phyloP scores from a whole-genome alignment of 1,140 invertebrate genomes.

The Lordiphosa collinella region DNA sequence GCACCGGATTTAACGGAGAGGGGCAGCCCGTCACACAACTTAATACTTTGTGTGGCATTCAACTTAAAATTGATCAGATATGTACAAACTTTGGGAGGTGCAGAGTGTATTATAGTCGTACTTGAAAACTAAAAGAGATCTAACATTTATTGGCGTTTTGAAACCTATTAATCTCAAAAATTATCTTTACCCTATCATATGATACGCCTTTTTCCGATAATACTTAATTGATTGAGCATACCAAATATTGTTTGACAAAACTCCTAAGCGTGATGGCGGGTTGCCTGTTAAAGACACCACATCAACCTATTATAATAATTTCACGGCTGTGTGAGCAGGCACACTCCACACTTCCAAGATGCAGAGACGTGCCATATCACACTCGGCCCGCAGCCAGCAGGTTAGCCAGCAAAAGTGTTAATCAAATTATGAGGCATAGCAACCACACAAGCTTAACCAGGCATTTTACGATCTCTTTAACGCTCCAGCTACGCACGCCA shows the following conservation, averaged over 20 bases:
- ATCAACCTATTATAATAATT: constrained; percentile 63
- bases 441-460: constrained; percentile 48
- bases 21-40: no score
- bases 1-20: no score
- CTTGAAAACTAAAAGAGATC: no score
- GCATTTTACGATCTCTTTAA: constrained; percentile 72
- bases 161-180: no score
- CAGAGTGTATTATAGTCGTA: no score
- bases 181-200: no score
- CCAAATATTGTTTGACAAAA: constrained; percentile 44
- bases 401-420: constrained; percentile 55
- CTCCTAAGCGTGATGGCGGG: constrained; percentile 22
- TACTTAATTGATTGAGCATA: constrained; percentile 21
- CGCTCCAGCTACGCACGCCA: constrained; percentile 76
- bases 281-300: constrained; percentile 37
- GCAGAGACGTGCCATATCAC: constrained; percentile 25
- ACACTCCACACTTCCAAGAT: constrained; percentile 13
- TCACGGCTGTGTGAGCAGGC: constrained; percentile 55
- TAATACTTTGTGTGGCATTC: no score
- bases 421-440: constrained; percentile 67
- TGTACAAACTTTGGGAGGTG: no score
- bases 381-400: constrained; percentile 11
- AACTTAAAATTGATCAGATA: no score
- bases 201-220: constrained; percentile 1
- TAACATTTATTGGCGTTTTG: no score